Base-by-base conservation (phyloP, 2,888 invertebrate species). In the Apotomis betuletana region DNA sequence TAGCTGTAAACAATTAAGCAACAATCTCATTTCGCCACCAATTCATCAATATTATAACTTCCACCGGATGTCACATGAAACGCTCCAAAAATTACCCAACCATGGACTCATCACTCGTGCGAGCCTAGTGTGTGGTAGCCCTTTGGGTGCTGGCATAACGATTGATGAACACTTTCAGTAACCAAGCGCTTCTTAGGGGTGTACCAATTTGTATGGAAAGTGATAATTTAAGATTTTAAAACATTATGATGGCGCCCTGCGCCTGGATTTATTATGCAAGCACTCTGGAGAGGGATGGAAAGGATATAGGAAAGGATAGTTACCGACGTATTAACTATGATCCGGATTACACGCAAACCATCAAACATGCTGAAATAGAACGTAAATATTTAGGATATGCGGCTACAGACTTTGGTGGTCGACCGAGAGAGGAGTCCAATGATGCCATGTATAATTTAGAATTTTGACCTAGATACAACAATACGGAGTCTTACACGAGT, bases 341-440 rank as follows among this genome's bases (percentile, higher is more conserved):
- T 90, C 91, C 89, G 87, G 90, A 89, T 92, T 93, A 93, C 88
- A 92, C 93, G 92, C 93, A 93, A 89, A 93, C 92, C 93, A 93
- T 92, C 89, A 93, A 89, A 92, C 91, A 92, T 81, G 92, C 93
- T 93, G 93, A 87, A 93, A 92, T 83, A 79, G 88, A 89, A 88
- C 80, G 78, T 68, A 85, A 77, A 74, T 74, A 78, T 81, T 84
- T 80, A 85, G 81, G 81, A 80, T 55, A 74, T 52, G 61, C 49
- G 67, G 59, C 41, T 69, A 70, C 54, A 57, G 15, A 58, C 76
- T 46, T 69, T 63, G 65, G 67, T 79, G 77, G 74, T 80, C 83
- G 81, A 86, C 84, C 86, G 86, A 90, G 86, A 84, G 80, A 85
- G 46, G 88, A 91, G 91, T 91, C 90, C 90, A 89, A 91, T 84